Base-by-base conservation (phyloP, 2,888 invertebrate genomes). In the Elmis aenea region DNA sequence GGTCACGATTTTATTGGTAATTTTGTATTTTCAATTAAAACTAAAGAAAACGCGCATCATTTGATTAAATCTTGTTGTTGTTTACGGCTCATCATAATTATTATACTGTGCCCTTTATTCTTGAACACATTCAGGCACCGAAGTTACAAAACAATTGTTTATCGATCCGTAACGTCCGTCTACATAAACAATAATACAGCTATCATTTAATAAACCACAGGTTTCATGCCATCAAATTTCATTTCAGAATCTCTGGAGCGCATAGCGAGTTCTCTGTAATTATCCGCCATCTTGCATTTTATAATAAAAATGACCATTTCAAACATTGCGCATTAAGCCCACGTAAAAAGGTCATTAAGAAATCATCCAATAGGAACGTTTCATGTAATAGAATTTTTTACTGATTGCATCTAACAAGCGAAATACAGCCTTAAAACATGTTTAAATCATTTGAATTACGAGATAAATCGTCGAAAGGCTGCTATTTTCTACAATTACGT, bases 281-380 rank as follows among this genome's bases (percentile, higher is more conserved):
- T 44, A 44, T 33, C 33, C 61, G 61, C 66, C 67, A 66, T 66
- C 51, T 65, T 66, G 66, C 59, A 64, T 65, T 61, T 62, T 61
- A 61, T 66, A 65, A 65, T 66, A 66, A 66, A 66, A 66, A 66
- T 66, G 64, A 60, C 54, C 63, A 59, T 64, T 64, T 58, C 57
- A 52, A 54, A 51, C 57, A 51, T 54, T 52, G 55, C 47, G 57
- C 56, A 61, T 61, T 61, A 62, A 58, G 58, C 62, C 62, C 68
- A 68, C 68, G 68, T 67, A 64, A 68, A 67, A 68, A 64, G 61
- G 57, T 67, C 67, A 67, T 68, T 68, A 68, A 58, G 60, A 54
- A 61, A 52, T 50, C 63, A 58, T 50, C 67, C 67, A 68, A 68
- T 68, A 49, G 62, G 59, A 64, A 61, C 60, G 55, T 56, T 42